Evolutionary conservation across 2,797 vertebrate species (phyloP).

Genomic region (Malurus leucopterus): DNA sequence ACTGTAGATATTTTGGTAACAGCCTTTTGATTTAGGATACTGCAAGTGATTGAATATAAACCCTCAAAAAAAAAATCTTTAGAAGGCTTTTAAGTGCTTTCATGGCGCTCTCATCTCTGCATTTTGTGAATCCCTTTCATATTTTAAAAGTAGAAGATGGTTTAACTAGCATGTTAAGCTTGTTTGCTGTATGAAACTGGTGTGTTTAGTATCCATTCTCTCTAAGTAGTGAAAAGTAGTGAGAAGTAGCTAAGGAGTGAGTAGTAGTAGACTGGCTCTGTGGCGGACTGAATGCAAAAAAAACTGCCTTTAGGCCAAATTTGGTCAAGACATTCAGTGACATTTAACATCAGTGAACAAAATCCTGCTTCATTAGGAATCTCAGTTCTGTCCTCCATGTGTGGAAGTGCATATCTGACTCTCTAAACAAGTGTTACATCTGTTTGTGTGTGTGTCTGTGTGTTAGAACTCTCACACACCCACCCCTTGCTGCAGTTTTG

Average conservation of each 20-base stretch:
- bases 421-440: constrained; percentile 16
- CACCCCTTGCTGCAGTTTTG: neutral
- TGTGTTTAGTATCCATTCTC: neutral
- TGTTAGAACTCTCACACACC: neutral
- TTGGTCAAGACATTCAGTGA: neutral
- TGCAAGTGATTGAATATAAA: neutral
- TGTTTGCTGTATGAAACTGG: neutral
- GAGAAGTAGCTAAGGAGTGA: neutral
- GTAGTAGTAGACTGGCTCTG: neutral
- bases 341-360: neutral
- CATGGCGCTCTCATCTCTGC: neutral
- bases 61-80: neutral
- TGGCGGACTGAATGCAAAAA: neutral
- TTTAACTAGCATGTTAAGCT: neutral
- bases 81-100: neutral
- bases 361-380: neutral
- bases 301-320: neutral
- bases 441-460: neutral
- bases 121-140: neutral
- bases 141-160: neutral
- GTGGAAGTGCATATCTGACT: neutral
- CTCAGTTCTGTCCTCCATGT: neutral
- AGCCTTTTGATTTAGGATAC: neutral
- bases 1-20: neutral
- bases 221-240: neutral